Evolutionary conservation across 2,797 vertebrate species (phyloP), one percentile per base, ranked within the genome.

Genomic region (Rhadinocentrus ornatus): DNA sequence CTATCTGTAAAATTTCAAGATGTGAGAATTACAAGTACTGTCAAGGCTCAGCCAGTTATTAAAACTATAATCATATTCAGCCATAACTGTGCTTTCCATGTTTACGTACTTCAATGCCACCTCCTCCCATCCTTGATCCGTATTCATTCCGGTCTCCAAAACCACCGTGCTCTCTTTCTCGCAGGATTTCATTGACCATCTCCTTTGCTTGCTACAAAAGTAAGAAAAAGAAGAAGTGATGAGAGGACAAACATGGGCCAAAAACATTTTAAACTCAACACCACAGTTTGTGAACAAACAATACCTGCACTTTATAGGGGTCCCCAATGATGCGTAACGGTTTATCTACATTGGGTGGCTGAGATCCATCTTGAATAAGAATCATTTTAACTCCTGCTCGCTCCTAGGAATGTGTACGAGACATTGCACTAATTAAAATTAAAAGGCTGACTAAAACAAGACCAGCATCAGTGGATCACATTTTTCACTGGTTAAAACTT

Each of bases 321-420:
- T 99, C 97, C 55, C 97, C 97, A 1, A 98, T 97, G 73, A 99
- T 98, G 60, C 97, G 95, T 20, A 99, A 90, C 3, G 97, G 97
- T 75, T 99, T 98, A 77, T 98, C 97, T 63, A 98, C 93, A 8
- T 98, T 99, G 2, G 96, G 95, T 46, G 96, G 96, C 90, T 99
- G 97, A 65, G 97, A 97, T 32, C 95, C 96, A 69, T 99, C 97
- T 85, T 99, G 97, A 85, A 99, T 98, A 58, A 99, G 93, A 82
- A 98, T 97, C 97, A 98, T 99, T 91, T 99, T 99, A 66, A 99
- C 97, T 64, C 97, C 97, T 1, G 97, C 97, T 1, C 96, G 94
- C 37, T 98, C 97, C 97, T 98, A 62, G 6, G 12, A 70, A 73
- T 76, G 67, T 35, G 4, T 13, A 59, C 18, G 2, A 75, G 20